Evolutionary conservation across 1,140 invertebrate species (phyloP).

Genomic region (Gonatopus flavifemur): DNA sequence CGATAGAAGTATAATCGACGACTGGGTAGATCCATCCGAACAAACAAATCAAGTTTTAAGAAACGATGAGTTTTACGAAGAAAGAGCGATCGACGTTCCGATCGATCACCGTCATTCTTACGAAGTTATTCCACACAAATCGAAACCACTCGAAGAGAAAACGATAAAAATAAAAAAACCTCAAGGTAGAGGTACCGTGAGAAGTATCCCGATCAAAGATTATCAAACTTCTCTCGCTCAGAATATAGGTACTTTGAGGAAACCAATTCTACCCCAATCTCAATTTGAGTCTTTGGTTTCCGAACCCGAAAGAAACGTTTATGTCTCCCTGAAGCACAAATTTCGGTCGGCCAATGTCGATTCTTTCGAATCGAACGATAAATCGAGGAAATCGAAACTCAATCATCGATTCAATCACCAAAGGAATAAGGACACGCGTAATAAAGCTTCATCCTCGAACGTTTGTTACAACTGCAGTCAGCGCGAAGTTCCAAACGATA

Average conservation of each 20-base stretch:
- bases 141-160: conserved; percentile 5
- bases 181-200: conserved; percentile 21
- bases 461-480: no score
- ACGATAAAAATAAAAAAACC: conserved; percentile 11
- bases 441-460: no score
- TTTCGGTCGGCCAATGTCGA: not conserved
- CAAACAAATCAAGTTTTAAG: conserved; percentile 14
- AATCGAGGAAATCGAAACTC: not conserved
- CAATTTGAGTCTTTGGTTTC: conserved; percentile 36
- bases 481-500: not conserved
- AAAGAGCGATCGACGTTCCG: conserved; percentile 43
- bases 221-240: conserved; percentile 38
- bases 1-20: conserved; percentile 39
- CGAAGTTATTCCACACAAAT: not conserved
- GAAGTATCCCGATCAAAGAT: conserved; percentile 44
- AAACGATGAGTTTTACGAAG: conserved; percentile 40
- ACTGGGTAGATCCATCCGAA: conserved; percentile 38
- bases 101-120: conserved; percentile 15
- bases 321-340: conserved; percentile 8
- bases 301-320: conserved; percentile 23
- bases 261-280: conserved; percentile 26
- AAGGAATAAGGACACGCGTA: conserved; percentile 2
- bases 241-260: conserved; percentile 36
- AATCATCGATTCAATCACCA: conserved; percentile 2
- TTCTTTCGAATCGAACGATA: not conserved